phyloP scores from a whole-genome alignment of 2,888 invertebrate genomes.

The Reticulitermes lucifugus region DNA sequence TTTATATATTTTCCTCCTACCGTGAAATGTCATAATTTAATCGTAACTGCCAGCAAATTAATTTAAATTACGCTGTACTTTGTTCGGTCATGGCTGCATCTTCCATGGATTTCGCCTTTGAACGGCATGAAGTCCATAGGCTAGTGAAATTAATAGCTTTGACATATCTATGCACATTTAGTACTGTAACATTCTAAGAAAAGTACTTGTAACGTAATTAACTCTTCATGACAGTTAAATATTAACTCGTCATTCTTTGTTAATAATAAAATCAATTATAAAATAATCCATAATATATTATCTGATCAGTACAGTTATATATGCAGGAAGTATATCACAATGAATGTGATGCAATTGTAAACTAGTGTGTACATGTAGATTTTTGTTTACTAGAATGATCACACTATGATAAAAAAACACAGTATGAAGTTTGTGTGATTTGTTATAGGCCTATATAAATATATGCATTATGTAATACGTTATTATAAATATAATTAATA shows the following conservation, averaged over 20 bases:
- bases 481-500: slow-evolving; percentile 6
- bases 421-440: neutral
- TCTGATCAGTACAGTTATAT: neutral
- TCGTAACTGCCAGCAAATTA: neutral
- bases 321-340: neutral
- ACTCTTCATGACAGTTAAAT: neutral
- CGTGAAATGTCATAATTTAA: neutral
- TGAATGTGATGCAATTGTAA: neutral
- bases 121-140: neutral
- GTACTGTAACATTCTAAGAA: neutral
- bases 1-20: neutral
- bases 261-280: neutral
- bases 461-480: neutral
- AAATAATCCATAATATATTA: neutral
- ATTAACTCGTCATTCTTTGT: neutral
- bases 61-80: neutral
- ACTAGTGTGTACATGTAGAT: neutral
- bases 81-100: neutral
- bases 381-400: slow-evolving; percentile 2
- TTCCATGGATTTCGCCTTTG: slow-evolving; percentile 4
- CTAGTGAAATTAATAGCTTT: neutral
- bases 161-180: neutral
- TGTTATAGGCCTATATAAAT: slow-evolving; percentile 8
- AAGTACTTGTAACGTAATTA: slow-evolving; percentile 1
- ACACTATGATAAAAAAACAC: neutral